Evolutionary conservation across 1,140 invertebrate species (phyloP).

Genomic region (Ceratitis capitata): DNA sequence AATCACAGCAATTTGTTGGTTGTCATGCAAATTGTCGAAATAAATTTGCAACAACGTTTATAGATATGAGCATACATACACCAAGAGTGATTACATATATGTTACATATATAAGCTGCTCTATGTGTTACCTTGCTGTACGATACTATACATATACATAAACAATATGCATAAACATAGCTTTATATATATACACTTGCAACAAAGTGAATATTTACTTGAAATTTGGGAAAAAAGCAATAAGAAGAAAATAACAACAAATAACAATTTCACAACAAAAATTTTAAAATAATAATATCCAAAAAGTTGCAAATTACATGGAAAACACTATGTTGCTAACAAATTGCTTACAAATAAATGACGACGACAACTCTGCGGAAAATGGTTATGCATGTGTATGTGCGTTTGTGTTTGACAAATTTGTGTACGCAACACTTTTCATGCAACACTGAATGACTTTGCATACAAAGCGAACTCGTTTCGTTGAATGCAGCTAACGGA

Average conservation of each 20-base stretch:
- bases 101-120: too few relatives aligned
- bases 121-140: too few relatives aligned
- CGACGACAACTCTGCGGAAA: neutral
- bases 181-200: neutral
- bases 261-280: neutral
- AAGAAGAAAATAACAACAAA: neutral
- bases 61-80: neutral
- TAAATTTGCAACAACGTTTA: constrained; percentile 37
- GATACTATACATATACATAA: neutral
- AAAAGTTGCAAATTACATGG: constrained; percentile 23
- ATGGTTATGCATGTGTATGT: neutral
- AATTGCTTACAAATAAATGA: neutral
- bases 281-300: constrained; percentile 25
- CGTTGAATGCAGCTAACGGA: neutral
- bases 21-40: constrained; percentile 44
- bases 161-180: too few relatives aligned
- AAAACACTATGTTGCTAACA: constrained; percentile 4
- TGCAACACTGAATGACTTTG: neutral
- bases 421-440: neutral
- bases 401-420: neutral
- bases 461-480: neutral
- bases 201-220: neutral
- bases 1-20: constrained; percentile 42
- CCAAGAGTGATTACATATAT: neutral
- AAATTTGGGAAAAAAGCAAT: neutral